A percentile compares a stretch with the other conserved stretches of the same genome.
Conservation (phyloP, 2,888 invertebrate genomes). For the Tiliacea citrago region DNA sequence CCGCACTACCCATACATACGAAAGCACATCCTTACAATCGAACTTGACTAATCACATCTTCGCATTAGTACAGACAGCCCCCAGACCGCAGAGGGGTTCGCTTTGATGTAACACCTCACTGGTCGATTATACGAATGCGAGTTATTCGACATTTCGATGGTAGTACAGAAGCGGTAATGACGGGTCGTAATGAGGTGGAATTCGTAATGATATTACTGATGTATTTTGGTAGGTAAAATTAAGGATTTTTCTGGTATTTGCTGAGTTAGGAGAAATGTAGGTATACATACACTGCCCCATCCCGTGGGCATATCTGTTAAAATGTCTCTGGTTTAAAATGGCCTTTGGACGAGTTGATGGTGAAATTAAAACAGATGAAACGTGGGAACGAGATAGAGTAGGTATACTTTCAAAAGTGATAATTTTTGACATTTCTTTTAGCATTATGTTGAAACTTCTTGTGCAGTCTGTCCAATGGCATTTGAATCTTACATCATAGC, state of each 20-base stretch:
- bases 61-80: slow-evolving; percentile 50
- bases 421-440: background rate
- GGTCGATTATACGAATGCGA: slow-evolving; percentile 52
- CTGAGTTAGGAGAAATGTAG: background rate
- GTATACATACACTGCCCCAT: too few relatives aligned
- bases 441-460: background rate
- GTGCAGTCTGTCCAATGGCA: background rate
- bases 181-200: slow-evolving; percentile 39
- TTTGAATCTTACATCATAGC: background rate
- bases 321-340: background rate
- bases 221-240: slow-evolving; percentile 9
- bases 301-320: too few relatives aligned
- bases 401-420: background rate
- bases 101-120: slow-evolving; percentile 61
- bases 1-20: slow-evolving; percentile 9
- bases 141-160: slow-evolving; percentile 26
- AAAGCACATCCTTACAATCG: slow-evolving; percentile 43
- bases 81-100: slow-evolving; percentile 45
- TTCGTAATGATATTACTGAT: slow-evolving; percentile 29
- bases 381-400: background rate
- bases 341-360: background rate
- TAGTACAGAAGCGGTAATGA: slow-evolving; percentile 56
- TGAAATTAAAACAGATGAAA: background rate
- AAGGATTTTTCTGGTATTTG: background rate
- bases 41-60: slow-evolving; percentile 58